These are phyloP conservation scores for Lithophane leautieri DNA, from an alignment of 2,888 invertebrate species.

Conservation along the genomic window DNA sequence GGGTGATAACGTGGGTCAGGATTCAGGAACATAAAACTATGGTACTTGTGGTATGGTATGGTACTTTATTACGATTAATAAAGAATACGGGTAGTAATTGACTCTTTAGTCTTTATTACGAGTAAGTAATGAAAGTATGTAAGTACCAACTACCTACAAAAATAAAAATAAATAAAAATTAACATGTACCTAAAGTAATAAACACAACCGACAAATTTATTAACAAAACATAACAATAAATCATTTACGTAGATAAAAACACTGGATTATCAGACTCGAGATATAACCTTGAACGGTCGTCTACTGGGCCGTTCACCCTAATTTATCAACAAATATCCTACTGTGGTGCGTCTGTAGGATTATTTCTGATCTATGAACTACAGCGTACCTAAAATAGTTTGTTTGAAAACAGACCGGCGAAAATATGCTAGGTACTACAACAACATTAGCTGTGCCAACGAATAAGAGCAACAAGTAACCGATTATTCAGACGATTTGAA, in stretches of 20 bases:
- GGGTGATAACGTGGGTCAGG: slow-evolving; percentile 54
- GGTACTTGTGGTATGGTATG: background rate
- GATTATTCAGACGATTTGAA: slow-evolving; percentile 74
- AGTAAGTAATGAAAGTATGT: background rate
- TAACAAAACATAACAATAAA: slow-evolving; percentile 63
- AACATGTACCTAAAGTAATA: slow-evolving; percentile 8
- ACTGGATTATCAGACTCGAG: slow-evolving; percentile 59
- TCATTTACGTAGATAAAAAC: slow-evolving; percentile 56
- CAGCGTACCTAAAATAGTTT: slow-evolving; percentile 69
- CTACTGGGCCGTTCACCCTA: slow-evolving; percentile 66
- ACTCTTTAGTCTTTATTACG: background rate
- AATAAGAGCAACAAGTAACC: slow-evolving; percentile 79
- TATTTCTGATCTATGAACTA: slow-evolving; percentile 68
- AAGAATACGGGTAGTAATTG: background rate
- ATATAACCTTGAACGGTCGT: slow-evolving; percentile 66
- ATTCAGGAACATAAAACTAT: slow-evolving; percentile 25
- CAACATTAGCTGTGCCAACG: slow-evolving; percentile 62
- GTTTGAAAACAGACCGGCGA: slow-evolving; percentile 74
- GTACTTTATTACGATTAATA: background rate
- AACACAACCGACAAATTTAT: slow-evolving; percentile 46
- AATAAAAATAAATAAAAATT: background rate
- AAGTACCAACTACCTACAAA: background rate
- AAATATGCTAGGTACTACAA: slow-evolving; percentile 69
- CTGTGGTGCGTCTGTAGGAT: slow-evolving; percentile 63
- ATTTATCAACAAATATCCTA: slow-evolving; percentile 63